Conservation (phyloP, 2,797 vertebrate genomes). For the Hozukius guyotensis region DNA sequence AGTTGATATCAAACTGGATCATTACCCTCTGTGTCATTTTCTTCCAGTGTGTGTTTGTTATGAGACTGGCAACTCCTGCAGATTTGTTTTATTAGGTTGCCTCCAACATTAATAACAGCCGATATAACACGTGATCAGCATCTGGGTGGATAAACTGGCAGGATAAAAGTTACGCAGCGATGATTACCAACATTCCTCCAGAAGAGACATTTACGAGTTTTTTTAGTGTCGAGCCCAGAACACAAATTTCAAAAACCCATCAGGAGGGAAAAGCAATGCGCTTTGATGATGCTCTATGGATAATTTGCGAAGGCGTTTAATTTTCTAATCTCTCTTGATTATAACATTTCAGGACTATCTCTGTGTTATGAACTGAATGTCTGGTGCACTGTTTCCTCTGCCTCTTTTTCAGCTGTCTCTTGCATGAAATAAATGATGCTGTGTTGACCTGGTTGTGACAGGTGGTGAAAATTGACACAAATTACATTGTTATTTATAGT, state of each 20-base stretch:
- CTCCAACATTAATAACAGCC: constrained; percentile 24
- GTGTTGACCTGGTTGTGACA: background rate
- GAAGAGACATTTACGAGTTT: constrained; percentile 50
- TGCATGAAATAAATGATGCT: background rate
- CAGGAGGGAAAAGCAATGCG: constrained; percentile 3
- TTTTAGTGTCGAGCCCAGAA: constrained; percentile 42
- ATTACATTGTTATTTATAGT: constrained; percentile 48
- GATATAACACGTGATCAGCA: background rate
- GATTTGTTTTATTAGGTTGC: constrained; percentile 31
- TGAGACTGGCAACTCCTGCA: constrained; percentile 15
- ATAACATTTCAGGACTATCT: constrained; percentile 10
- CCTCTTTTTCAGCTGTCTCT: background rate
- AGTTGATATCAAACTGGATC: constrained; percentile 14
- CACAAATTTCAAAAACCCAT: constrained; percentile 40
- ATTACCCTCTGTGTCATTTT: constrained; percentile 28
- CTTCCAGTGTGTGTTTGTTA: constrained; percentile 13
- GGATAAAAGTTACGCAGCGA: constrained; percentile 21
- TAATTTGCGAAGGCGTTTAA: constrained; percentile 26
- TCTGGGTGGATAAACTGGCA: constrained; percentile 9
- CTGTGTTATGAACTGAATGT: background rate
- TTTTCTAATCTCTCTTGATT: constrained; percentile 39
- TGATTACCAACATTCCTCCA: constrained; percentile 47
- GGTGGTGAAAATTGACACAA: constrained; percentile 47
- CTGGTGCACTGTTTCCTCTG: background rate
- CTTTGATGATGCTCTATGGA: constrained; percentile 26